Evolutionary conservation across 2,113 vertebrate genomes (phyloP), one percentile per base, ranked within the genome.

Genomic region (Meles meles): DNA sequence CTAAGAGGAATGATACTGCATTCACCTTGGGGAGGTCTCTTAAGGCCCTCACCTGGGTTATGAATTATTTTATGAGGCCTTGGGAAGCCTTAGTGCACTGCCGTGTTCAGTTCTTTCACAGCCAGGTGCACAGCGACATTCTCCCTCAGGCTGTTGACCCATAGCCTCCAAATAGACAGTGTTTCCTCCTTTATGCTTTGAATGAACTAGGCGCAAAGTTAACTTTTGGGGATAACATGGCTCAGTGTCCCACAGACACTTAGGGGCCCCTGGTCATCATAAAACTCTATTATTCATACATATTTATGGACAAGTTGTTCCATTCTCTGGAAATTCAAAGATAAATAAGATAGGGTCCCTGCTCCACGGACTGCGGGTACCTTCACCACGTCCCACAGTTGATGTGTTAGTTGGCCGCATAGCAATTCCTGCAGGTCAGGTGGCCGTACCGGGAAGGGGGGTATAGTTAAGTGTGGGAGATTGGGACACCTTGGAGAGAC

Each of bases 1-100:
- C 57, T 67, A 15, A 82, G 44, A 71, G 61, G 67, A 52, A 11
- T 25, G 8, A 4, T 10, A 5, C 0, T 15, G 23, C 8, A 1
- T 37, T 79, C 21, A 57, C 21, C 25, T 14, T 55, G 31, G 63
- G 59, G 44, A 13, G 1, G 5, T 29, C 20, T 37, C 42, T 39
- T 27, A 5, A 7, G 52, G 27, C 6, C 29, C 27, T 14, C 23
- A 37, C 29, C 44, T 49, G 23, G 2, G 20, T 27, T 52, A 49
- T 49, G 23, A 25, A 5, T 25, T 82, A 2, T 69, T 76, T 84
- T 8, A 7, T 55, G 92, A 91, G 23, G 39, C 14, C 18, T 1
- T 1, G 10, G 39, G 52, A 88, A 81, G 59, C 47, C 1, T 21
- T 18, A 18, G 17, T 47, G 7, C 10, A 37, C 44, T 37, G 69